Percentiles rank a stretch among this genome's conserved stretches.
These are phyloP conservation scores for Petrocephalus schoutedeni DNA, from an alignment of 2,797 vertebrate species.

Conservation along the genomic window DNA sequence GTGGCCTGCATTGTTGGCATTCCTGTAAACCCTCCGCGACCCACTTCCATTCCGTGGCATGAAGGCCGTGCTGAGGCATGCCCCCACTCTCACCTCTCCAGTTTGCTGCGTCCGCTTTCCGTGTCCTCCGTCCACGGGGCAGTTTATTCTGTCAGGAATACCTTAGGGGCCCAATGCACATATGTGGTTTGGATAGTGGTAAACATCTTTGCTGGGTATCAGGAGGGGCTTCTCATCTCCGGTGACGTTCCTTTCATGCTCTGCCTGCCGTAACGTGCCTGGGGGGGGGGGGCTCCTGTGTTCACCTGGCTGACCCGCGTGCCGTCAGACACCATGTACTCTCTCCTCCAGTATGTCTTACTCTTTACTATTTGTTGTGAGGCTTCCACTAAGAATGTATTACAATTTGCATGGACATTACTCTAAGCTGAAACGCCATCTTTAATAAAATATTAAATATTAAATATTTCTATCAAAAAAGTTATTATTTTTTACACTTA, in stretches of 20 bases:
- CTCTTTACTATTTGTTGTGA: not conserved
- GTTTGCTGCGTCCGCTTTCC: not conserved
- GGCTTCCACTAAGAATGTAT: not conserved
- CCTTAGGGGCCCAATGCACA: not conserved
- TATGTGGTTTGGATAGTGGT: not conserved
- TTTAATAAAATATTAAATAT: constrained; percentile 3
- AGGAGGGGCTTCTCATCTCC: not conserved
- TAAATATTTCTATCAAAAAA: constrained; percentile 8
- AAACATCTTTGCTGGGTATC: not conserved
- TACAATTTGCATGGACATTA: not conserved
- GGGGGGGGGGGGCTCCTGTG: not conserved
- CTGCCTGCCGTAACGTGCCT: not conserved
- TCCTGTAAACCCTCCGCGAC: not conserved
- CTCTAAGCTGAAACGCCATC: not conserved
- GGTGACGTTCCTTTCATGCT: not conserved
- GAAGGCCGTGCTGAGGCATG: not conserved
- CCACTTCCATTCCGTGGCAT: not conserved
- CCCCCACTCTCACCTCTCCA: not conserved
- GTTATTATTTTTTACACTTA: constrained; percentile 1
- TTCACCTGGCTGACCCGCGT: not conserved
- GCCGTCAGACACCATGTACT: not conserved
- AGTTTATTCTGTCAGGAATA: not conserved
- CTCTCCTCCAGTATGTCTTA: not conserved
- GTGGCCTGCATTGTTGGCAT: not conserved
- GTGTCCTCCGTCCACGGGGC: not conserved